Base-by-base conservation (phyloP, 2,888 invertebrate species). In the Dryococelus australis region DNA sequence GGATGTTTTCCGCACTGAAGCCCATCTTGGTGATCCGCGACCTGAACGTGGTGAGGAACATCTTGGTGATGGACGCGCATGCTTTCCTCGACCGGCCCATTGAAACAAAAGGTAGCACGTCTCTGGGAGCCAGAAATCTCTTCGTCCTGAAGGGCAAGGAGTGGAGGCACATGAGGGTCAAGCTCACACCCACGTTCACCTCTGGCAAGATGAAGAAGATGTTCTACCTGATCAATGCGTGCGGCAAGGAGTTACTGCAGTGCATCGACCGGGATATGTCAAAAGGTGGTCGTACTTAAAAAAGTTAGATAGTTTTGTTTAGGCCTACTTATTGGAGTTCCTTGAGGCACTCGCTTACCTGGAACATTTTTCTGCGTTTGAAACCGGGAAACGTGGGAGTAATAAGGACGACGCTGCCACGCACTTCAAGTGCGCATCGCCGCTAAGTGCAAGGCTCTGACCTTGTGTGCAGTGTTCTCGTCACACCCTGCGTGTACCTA, bases 171-270 rank as follows among this genome's bases (percentile, higher is more conserved):
- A 24, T 86, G 0, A 65, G 87, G 20, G 53, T 79, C 0, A 86
- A 86, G 20, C 28, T 87, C 43, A 84, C 86, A 0, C 86, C 87
- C 0, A 51, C 81, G 8, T 87, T 87, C n/a, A 87, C 87, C 12
- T 86, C 87, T 0, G 87, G 87, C 0, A 87, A 87, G 84, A 87
- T 87, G 86, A 87, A 86, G 86, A 51, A 28, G 0, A 87, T 87
- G 87, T 87, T 79, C 84, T 20, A 28, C 26, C n/a, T 87, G 78
- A 84, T 87, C 13, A 26, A 87, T 26, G 65, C 84, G 8, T 86
- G 87, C 35, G 84, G 53, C 24, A n/a, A 28, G 16, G 83, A 86
- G 26, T n/a, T 87, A 13, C 65, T 12, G 8, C 35, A 85, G 3
- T 47, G 2, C 51, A 51, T 51, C 51, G 8, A 2, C 13, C 51